Evolutionary conservation across 2,113 vertebrate genomes (phyloP), one percentile per base, ranked within the genome.

Genomic region (Leptosomus discolor): DNA sequence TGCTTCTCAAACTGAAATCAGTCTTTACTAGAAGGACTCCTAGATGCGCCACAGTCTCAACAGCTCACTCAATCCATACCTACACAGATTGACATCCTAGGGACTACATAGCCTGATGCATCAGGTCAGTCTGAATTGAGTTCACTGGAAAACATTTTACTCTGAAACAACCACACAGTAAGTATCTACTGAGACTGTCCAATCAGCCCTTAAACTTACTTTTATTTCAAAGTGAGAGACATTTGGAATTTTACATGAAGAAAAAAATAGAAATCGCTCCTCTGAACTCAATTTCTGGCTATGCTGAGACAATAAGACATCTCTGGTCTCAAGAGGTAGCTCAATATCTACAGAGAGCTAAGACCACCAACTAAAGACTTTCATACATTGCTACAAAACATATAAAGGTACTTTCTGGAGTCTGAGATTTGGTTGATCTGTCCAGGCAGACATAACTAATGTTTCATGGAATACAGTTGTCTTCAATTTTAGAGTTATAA

Each of bases 131-230:
- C 58, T 36, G 16, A 34, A 46, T 13, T 76, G 14, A 41, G 8
- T 36, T 30, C 26, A 80, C 51, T 19, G 34, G 27, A 48, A 79
- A 11, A 74, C 4, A 30, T 50, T 54, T 73, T 43, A 56, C 26
- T 45, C 37, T 1, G 5, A 54, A 75, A 43, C 4, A 53, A 75
- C 34, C 24, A 6, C 15, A n/a, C 1, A 0, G 15, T 41, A 20
- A 78, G 45, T 71, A 27, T 16, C 6, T 37, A 34, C 50, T 21
- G 8, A 36, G 27, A 46, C 27, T 24, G 12, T 11, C 23, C 37
- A 69, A 20, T 20, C 17, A 54, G 34, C 23, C 48, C 53, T 29
- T 53, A 58, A 58, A 34, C 9, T 56, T 37, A 34, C 5, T 57
- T 56, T 51, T 46, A 5, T 34, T 34, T 67, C 48, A 11, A 74